Percentiles rank a stretch among this genome's conserved stretches.
Conservation (phyloP, 2,888 invertebrate species). For the Clistopyga incitator region DNA sequence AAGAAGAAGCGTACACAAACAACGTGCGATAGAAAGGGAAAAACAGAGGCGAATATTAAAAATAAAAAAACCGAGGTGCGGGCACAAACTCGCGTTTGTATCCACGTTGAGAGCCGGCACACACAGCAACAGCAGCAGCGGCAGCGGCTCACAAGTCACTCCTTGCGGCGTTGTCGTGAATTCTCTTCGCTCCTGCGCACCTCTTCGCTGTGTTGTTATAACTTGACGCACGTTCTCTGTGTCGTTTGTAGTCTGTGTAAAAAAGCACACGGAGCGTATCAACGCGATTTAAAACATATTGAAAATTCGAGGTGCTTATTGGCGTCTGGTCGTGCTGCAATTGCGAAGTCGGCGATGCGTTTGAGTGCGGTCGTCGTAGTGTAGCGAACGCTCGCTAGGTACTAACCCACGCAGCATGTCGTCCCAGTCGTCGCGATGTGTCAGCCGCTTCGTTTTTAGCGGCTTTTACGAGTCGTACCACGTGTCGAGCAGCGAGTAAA, state of each 20-base stretch:
- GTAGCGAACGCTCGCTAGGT: conserved; percentile 64
- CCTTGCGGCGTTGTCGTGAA: conserved; percentile 60
- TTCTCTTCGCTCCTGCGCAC: conserved; percentile 40
- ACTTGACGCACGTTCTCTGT: conserved; percentile 18
- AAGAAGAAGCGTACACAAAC: not conserved
- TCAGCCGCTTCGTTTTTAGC: conserved; percentile 70
- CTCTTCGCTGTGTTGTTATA: not conserved
- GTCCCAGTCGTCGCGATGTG: conserved; percentile 71
- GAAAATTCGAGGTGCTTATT: conserved; percentile 70
- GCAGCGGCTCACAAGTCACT: conserved; percentile 36
- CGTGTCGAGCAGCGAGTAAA: not conserved
- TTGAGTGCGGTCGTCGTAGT: conserved; percentile 70
- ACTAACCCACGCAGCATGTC: conserved; percentile 73
- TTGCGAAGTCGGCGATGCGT: conserved; percentile 65
- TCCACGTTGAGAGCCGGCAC: conserved; percentile 61
- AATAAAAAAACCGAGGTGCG: conserved; percentile 3
- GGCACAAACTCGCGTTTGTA: conserved; percentile 41
- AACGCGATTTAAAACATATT: conserved; percentile 73
- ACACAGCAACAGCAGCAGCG: conserved; percentile 31
- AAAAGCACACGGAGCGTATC: not conserved
- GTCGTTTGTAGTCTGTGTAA: conserved; percentile 2
- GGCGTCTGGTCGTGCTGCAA: conserved; percentile 56
- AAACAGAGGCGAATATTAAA: not conserved
- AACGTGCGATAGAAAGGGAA: not conserved
- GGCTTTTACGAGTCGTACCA: conserved; percentile 31